Base-by-base conservation (phyloP, 2,888 invertebrate species). In the Xestobium rufovillosum region DNA sequence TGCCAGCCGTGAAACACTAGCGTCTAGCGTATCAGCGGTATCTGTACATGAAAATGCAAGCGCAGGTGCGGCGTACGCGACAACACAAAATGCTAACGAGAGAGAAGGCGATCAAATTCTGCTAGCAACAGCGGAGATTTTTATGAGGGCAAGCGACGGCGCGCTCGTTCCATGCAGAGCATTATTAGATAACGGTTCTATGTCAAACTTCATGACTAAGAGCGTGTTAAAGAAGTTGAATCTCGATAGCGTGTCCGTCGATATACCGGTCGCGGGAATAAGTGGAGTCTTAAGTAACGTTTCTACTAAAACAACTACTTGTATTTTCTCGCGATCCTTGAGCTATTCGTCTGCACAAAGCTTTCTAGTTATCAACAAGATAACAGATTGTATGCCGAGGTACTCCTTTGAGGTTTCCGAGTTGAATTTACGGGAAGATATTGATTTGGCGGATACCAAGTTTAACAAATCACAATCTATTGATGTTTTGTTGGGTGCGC, bases 181-280 rank as follows among this genome's bases (percentile, higher is more conserved):
- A 10, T n/a, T 35, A 11, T 25, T 37, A n/a, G 37, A 34, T 34
- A 10, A 23, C 9, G 37, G 33, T 6, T 37, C 37, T 4, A 26
- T 33, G 16, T 14, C 25, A 14, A 25, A n/a, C 15, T 37, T 35
- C 19, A 33, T 37, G 14, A 19, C 25, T 8, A 13, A 12, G 6
- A 15, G n/a, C 6, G 8, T 35, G 3, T 3, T 3, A 2, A 10
- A 4, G 13, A 10, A 4, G 3, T 4, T 29, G 4, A 29, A 29
- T n/a, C 8, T 23, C 23, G 23, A 8, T 8, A 23, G 8, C 8
- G 8, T n/a, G n/a, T n/a, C n/a, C n/a, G n/a, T n/a, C n/a, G n/a
- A n/a, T n/a, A n/a, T n/a, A n/a, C n/a, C n/a, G n/a, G n/a, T n/a
- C n/a, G n/a, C n/a, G n/a, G n/a, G n/a, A n/a, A n/a, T n/a, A n/a